Evolutionary conservation across 1,140 invertebrate genomes (phyloP), one percentile per base, ranked within the genome.

Genomic region (Heliconius congener): DNA sequence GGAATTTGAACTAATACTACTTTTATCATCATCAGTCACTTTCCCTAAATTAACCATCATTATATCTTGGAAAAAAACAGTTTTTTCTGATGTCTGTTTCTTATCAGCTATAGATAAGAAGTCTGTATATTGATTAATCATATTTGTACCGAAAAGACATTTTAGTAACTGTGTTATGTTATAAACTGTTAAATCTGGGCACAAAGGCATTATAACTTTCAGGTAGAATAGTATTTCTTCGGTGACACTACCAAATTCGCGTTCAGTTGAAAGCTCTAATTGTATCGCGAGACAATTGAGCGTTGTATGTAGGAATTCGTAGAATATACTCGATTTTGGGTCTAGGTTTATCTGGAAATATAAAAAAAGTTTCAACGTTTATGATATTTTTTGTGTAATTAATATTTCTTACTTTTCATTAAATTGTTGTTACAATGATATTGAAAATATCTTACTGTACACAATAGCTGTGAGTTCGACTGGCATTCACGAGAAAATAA

Each of bases 151-250:
- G 94, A 98, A 98, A 2, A 98, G 91, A 84, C 97, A 97, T 92
- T 98, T 98, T 11, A 98, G 87, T 1, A 99, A 87, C 95, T 98
- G 97, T 42, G 97, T 96, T 0, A 98, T 97, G 91, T 97, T 98
- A 52, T 96, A 95, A 0, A 99, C 96, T 1, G 97, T 96, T 1
- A 94, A 90, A 5, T 96, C 96, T 1, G 97, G 96, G 72, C 97
- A 96, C 23, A 98, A 87, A 2, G 95, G 90, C 79, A 98, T 96
- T 1, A 97, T 96, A 5, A 95, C 95, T 84, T 97, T 96, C 1
- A 98, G 92, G 90, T 98, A 98, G 78, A 93, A 95, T 1, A 99
- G 94, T 42, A 98, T 92, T 89, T 99, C 98, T 92, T 99, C 98
- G 1, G 97, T 96, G 78, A 97, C 95, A 77, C 95, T 95, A 2